phyloP scores from a whole-genome alignment of 1,140 invertebrate species.

The Triops longicaudatus region DNA sequence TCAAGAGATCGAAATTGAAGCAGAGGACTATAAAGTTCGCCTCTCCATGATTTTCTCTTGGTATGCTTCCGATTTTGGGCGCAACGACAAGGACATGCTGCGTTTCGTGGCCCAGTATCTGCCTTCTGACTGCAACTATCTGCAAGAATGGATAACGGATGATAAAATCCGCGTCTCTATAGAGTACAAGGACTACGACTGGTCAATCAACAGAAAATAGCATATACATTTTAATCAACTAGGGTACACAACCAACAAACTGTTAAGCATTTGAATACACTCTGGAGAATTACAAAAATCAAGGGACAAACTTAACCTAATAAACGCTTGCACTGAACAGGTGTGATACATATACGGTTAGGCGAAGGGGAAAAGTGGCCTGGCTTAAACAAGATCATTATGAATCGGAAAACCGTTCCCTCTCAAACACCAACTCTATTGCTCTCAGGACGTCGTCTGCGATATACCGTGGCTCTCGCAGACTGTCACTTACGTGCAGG shows the following conservation, averaged over 20 bases:
- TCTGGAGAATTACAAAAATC: not conserved
- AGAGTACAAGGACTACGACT: conserved; percentile 24
- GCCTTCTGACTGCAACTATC: not conserved
- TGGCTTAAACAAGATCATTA: not conserved
- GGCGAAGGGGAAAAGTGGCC: not conserved
- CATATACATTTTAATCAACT: not conserved
- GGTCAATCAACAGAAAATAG: conserved; percentile 15
- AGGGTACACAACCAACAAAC: not conserved
- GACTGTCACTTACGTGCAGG: conserved; percentile 44
- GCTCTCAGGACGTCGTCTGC: conserved; percentile 47
- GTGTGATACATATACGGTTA: not conserved
- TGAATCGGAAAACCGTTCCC: conserved; percentile 40
- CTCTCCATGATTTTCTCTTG: conserved; percentile 38
- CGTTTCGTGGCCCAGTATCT: not conserved
- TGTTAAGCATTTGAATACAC: not conserved
- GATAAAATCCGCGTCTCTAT: not conserved
- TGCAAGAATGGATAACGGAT: not conserved
- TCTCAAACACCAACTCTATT: conserved; percentile 46
- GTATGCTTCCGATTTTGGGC: conserved; percentile 40
- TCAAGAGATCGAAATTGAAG: conserved; percentile 35
- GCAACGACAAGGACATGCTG: conserved; percentile 32
- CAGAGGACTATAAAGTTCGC: conserved; percentile 31
- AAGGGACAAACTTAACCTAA: not conserved
- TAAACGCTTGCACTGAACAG: not conserved
- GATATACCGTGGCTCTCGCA: conserved; percentile 44